These are phyloP conservation scores for Capitella teleta DNA, from an alignment of 1,140 invertebrate genomes.

Conservation along the genomic window DNA sequence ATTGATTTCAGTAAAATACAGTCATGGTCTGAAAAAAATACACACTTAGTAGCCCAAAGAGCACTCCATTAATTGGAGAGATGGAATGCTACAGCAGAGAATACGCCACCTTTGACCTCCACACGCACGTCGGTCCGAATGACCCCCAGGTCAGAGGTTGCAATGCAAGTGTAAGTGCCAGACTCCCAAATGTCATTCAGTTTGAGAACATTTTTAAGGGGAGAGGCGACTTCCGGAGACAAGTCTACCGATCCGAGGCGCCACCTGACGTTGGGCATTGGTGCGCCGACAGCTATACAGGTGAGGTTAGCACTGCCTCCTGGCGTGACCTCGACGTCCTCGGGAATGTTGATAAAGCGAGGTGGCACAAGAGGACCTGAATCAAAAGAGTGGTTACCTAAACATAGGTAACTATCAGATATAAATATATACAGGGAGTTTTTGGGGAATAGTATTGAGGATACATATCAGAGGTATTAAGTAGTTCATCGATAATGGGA, in stretches of 20 bases:
- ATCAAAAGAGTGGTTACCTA: too few species aligned
- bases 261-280: slow-evolving; percentile 96
- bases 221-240: slow-evolving; percentile 49
- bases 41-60: too few species aligned
- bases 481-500: too few species aligned
- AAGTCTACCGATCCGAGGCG: slow-evolving; percentile 72
- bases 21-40: too few species aligned
- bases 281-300: slow-evolving; percentile 90
- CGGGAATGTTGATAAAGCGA: slow-evolving; percentile 82
- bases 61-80: too few species aligned
- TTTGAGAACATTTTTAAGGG: slow-evolving; percentile 64
- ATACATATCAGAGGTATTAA: too few species aligned
- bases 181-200: slow-evolving; percentile 78
- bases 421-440: too few species aligned
- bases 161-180: slow-evolving; percentile 92
- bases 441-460: too few species aligned
- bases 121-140: slow-evolving; percentile 77
- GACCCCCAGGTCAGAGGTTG: slow-evolving; percentile 81
- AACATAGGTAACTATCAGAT: too few species aligned
- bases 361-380: slow-evolving; percentile 82
- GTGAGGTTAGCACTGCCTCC: slow-evolving; percentile 82
- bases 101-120: slow-evolving; percentile 74
- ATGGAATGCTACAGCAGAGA: too few species aligned
- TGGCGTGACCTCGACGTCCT: slow-evolving; percentile 75
- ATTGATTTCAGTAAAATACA: too few species aligned